These are phyloP conservation scores for Cydia fagiglandana DNA, from an alignment of 1,140 invertebrate genomes.

Conservation along the genomic window DNA sequence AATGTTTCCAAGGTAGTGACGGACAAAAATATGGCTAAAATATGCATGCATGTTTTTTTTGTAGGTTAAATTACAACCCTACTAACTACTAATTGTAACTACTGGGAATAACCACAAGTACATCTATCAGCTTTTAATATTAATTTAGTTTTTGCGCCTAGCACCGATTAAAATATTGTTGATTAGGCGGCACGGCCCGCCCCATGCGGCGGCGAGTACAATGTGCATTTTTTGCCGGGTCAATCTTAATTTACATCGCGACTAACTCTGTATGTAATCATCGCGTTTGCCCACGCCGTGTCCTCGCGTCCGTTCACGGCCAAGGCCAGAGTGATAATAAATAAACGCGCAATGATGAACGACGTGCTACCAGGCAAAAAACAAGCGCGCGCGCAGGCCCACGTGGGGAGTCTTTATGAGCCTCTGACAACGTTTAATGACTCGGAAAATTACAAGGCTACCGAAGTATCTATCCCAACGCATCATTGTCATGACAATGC, in stretches of 20 bases:
- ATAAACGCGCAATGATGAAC: conserved; percentile 63
- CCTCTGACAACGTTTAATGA: conserved; percentile 66
- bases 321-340: conserved; percentile 70
- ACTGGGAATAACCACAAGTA: not conserved
- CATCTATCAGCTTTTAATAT: not conserved
- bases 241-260: conserved; percentile 44
- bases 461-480: conserved; percentile 41
- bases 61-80: too few species aligned
- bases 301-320: conserved; percentile 70
- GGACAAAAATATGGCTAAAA: too few species aligned
- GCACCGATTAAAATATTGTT: conserved; percentile 3
- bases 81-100: not conserved
- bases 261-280: conserved; percentile 32
- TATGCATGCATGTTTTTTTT: too few species aligned
- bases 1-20: too few species aligned
- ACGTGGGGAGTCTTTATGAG: conserved; percentile 63
- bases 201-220: conserved; percentile 32
- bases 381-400: conserved; percentile 52
- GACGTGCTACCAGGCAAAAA: conserved; percentile 64
- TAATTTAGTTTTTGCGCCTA: conserved; percentile 24
- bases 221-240: conserved; percentile 43
- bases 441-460: conserved; percentile 64
- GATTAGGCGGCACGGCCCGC: conserved; percentile 19
- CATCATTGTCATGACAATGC: conserved; percentile 38
- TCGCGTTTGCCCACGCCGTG: conserved; percentile 50